Percentiles rank a stretch among this genome's conserved stretches.
phyloP scores from a whole-genome alignment of 2,113 vertebrate species.

The Tragelaphus strepsiceros region DNA sequence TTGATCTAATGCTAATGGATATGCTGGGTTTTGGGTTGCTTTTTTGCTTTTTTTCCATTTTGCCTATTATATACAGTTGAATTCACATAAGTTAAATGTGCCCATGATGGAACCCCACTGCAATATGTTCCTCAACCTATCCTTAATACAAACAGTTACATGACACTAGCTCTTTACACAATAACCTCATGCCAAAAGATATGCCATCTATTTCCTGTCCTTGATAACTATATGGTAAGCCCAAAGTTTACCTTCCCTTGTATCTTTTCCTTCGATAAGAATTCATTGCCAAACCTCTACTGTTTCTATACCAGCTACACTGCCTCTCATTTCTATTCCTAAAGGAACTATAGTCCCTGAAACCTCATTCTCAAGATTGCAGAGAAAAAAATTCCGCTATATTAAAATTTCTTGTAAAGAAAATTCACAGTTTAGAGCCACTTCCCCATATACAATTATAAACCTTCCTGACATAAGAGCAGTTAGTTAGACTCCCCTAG shows the following conservation, averaged over 20 bases:
- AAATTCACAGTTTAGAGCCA: background rate
- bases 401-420: background rate
- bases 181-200: background rate
- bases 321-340: constrained; percentile 4
- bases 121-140: background rate
- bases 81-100: background rate
- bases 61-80: background rate
- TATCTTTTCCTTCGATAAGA: background rate
- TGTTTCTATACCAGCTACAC: background rate
- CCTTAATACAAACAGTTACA: background rate
- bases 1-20: background rate
- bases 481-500: background rate
- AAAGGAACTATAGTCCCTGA: background rate
- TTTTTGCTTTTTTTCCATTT: background rate
- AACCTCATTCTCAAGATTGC: background rate
- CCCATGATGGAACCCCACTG: background rate
- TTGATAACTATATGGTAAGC: background rate
- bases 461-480: background rate
- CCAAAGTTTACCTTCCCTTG: background rate
- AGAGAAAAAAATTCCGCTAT: background rate
- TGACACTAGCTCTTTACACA: constrained; percentile 7
- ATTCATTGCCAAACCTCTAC: constrained; percentile 7
- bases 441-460: constrained; percentile 7
- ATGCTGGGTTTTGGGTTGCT: background rate
- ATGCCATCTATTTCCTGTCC: background rate